A percentile compares a stretch with the other conserved stretches of the same genome.
These are phyloP conservation scores for Limosa lapponica DNA, from an alignment of 2,797 vertebrate species.

Conservation along the genomic window DNA sequence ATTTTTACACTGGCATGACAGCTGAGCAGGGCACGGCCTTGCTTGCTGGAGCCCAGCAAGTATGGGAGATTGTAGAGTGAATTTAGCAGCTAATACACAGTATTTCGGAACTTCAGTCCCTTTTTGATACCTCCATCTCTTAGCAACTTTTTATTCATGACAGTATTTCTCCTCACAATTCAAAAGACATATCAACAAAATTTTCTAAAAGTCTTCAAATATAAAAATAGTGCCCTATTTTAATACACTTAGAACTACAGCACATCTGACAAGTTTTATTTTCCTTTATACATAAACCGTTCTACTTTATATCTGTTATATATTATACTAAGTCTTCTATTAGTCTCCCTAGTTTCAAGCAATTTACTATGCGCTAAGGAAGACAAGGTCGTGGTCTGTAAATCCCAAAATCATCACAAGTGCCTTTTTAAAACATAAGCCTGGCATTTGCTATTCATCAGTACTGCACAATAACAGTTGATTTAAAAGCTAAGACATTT, in stretches of 20 bases:
- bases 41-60: background rate
- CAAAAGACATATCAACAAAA: background rate
- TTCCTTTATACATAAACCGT: background rate
- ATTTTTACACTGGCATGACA: background rate
- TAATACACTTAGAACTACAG: background rate
- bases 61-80: background rate
- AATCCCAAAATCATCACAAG: background rate
- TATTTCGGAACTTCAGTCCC: background rate
- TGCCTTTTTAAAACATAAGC: constrained; percentile 2
- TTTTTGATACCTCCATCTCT: background rate
- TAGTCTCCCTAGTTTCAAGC: background rate
- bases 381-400: background rate
- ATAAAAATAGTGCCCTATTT: background rate
- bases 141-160: background rate
- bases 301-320: background rate
- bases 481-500: background rate
- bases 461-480: background rate
- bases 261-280: background rate
- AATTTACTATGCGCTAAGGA: background rate
- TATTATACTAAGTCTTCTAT: background rate
- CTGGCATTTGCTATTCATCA: background rate
- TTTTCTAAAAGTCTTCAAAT: background rate
- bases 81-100: background rate
- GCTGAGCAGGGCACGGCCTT: fast-evolving
- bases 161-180: background rate